Conservation (phyloP, 2,797 vertebrate genomes). For the Gymnocypris eckloni region DNA sequence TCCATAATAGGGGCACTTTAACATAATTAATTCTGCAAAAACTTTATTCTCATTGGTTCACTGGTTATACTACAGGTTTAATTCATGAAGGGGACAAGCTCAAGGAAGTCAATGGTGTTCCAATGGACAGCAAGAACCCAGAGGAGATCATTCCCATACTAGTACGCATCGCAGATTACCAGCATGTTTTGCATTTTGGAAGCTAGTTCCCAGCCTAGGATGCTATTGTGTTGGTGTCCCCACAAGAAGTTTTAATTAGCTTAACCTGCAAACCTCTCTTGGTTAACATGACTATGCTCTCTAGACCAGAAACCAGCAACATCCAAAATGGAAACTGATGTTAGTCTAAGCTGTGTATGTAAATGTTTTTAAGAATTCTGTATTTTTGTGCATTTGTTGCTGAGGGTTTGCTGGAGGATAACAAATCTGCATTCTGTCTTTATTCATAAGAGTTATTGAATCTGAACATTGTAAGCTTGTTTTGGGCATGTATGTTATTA, state of each 20-base stretch:
- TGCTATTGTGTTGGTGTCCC: neutral
- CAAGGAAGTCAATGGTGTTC: conserved; percentile 91
- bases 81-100: conserved; percentile 94
- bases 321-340: neutral
- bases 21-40: neutral
- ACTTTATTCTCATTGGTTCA: neutral
- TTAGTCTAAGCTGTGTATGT: conserved; percentile 1
- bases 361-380: neutral
- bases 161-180: conserved; percentile 70
- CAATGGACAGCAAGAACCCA: conserved; percentile 86
- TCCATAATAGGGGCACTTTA: neutral
- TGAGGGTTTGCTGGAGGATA: conserved; percentile 10
- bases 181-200: neutral
- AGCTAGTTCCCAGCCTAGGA: neutral
- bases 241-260: neutral
- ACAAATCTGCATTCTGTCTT: conserved; percentile 36
- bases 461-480: conserved; percentile 5
- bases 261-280: neutral
- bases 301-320: neutral
- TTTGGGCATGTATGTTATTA: neutral
- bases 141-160: conserved; percentile 92
- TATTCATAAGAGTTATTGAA: conserved; percentile 1
- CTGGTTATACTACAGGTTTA: conserved; percentile 78
- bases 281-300: neutral
- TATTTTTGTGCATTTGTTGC: conserved; percentile 10